These are phyloP conservation scores for Psittacus erithacus DNA, from an alignment of 2,113 vertebrate species.

Conservation along the genomic window DNA sequence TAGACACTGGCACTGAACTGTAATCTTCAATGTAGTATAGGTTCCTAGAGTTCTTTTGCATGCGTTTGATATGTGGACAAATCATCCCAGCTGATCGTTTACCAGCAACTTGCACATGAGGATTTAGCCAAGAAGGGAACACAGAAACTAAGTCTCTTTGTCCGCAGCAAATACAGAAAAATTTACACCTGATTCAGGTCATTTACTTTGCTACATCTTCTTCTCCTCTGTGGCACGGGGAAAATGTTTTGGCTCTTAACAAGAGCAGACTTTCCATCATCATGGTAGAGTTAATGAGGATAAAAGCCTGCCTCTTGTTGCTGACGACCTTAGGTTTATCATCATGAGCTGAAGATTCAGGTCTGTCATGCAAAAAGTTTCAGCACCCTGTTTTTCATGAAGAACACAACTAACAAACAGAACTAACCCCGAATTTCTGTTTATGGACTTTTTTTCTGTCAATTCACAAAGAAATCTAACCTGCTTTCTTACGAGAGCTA, in stretches of 20 bases:
- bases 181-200: neutral
- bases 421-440: neutral
- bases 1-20: neutral
- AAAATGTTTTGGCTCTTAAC: neutral
- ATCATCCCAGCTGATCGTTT: neutral
- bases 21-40: neutral
- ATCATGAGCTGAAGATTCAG: neutral
- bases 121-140: neutral
- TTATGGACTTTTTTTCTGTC: neutral
- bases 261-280: neutral
- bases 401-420: neutral
- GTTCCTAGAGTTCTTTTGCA: neutral
- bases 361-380: neutral
- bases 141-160: neutral
- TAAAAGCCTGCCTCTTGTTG: neutral
- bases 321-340: neutral
- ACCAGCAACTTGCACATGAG: neutral
- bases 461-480: neutral
- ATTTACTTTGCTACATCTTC: neutral
- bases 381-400: neutral
- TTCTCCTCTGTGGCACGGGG: neutral
- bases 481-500: neutral
- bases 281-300: neutral
- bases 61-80: neutral
- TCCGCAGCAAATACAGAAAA: neutral